Conservation (phyloP, 2,888 invertebrate species). For the Ellobium chinense region DNA sequence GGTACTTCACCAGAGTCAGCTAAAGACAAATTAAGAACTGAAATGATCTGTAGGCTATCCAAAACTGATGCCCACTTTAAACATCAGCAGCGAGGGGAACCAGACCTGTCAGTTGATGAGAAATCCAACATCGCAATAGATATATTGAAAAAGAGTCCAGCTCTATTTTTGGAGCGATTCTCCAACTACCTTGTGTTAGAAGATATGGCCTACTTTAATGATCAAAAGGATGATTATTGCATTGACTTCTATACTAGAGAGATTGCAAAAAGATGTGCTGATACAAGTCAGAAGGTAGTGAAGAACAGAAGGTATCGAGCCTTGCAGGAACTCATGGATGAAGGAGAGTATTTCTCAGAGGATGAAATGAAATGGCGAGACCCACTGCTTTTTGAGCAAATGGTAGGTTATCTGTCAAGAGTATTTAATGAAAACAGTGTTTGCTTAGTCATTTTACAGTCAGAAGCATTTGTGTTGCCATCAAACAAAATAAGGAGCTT, state of each 20-base stretch:
- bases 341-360: conserved; percentile 91
- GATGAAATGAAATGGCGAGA: conserved; percentile 95
- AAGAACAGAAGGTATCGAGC: conserved; percentile 92
- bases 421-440: no score
- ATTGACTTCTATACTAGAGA: conserved; percentile 84
- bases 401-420: conserved; percentile 82
- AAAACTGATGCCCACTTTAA: conserved; percentile 86
- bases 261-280: conserved; percentile 62
- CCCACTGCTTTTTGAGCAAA: conserved; percentile 92
- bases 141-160: conserved; percentile 84
- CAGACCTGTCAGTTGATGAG: conserved; percentile 85
- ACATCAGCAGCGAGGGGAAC: conserved; percentile 89
- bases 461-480: no score
- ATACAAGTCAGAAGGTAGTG: conserved; percentile 53
- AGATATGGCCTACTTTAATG: conserved; percentile 87
- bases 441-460: no score
- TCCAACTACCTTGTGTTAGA: conserved; percentile 85
- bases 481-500: no score
- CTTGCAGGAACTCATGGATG: conserved; percentile 85
- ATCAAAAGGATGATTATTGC: conserved; percentile 81
- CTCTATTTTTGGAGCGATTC: conserved; percentile 88
- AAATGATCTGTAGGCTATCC: conserved; percentile 84
- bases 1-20: background rate
- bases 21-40: conserved; percentile 32
- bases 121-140: conserved; percentile 86